Evolutionary conservation across 2,888 invertebrate species (phyloP), one percentile per base, ranked within the genome.

Genomic region (Mylabris sibirica): DNA sequence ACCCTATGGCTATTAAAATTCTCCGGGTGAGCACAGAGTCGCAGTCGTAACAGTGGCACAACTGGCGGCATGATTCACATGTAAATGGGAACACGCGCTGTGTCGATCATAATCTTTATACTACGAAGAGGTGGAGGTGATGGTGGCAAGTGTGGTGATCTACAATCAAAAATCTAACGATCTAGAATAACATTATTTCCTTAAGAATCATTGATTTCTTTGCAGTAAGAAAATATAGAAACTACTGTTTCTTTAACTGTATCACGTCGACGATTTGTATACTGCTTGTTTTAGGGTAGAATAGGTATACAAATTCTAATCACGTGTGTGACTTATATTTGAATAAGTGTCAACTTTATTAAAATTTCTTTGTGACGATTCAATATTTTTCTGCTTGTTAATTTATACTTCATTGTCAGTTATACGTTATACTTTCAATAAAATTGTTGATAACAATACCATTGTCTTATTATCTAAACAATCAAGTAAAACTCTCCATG

Each of bases 11-110:
- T 72, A 79, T 80, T 80, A 80, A 80, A 80, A 79, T 79, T 78
- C 79, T 79, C 77, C 75, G 78, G 78, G 79, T 76, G 79, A 79
- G 77, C 78, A n/a, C n/a, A 73, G 66, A 69, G 75, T 76, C 77
- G 77, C 77, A 76, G 77, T n/a, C n/a, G n/a, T 79, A 79, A 77
- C 77, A 75, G 72, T 70, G 74, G 79, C 81, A 77, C 80, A 80
- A 80, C 81, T 81, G 80, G 80, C 80, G 78, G 78, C 80, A 80
- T 81, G 80, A 80, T 80, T 80, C 81, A 80, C 81, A 81, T 81
- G 81, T 80, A 81, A 81, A 81, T 81, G 80, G 81, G 78, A 75
- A 76, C 77, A 77, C 79, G 79, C 78, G 78, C 77, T 75, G 78
- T 75, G 78, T 76, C 77, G 78, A 78, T 80, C 80, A 78, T 80